phyloP scores from a whole-genome alignment of 2,113 vertebrate species.

The Neodon shergylaensis region DNA sequence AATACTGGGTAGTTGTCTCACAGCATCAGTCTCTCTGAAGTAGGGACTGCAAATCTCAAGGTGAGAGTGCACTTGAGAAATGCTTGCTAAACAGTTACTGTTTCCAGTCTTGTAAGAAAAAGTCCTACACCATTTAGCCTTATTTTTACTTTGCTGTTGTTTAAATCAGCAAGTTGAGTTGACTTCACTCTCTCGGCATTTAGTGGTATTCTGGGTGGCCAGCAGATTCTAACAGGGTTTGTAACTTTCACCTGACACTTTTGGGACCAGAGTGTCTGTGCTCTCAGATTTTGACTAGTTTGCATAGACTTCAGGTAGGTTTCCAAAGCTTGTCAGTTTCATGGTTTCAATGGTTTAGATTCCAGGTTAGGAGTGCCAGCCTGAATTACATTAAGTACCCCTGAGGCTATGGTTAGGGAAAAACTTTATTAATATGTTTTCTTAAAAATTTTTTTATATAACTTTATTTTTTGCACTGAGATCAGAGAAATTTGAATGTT shows the following conservation, averaged over 20 bases:
- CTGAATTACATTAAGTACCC: background rate
- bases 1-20: background rate
- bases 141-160: background rate
- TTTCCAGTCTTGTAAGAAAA: background rate
- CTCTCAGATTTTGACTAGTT: background rate
- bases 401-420: background rate
- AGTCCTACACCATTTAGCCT: background rate
- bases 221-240: background rate
- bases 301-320: background rate
- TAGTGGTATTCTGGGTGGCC: background rate
- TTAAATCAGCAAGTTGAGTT: constrained; percentile 25
- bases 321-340: background rate
- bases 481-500: background rate
- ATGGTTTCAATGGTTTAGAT: background rate
- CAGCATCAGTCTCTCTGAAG: background rate
- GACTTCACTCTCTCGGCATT: background rate
- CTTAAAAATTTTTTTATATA: no score
- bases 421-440: no score
- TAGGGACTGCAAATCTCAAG: background rate
- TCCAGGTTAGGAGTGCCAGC: background rate
- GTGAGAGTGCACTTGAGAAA: background rate
- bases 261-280: background rate
- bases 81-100: constrained; percentile 20
- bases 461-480: background rate
- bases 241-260: no score